Base-by-base conservation (phyloP, 2,888 invertebrate genomes). In the Petrophora chlorosata region DNA sequence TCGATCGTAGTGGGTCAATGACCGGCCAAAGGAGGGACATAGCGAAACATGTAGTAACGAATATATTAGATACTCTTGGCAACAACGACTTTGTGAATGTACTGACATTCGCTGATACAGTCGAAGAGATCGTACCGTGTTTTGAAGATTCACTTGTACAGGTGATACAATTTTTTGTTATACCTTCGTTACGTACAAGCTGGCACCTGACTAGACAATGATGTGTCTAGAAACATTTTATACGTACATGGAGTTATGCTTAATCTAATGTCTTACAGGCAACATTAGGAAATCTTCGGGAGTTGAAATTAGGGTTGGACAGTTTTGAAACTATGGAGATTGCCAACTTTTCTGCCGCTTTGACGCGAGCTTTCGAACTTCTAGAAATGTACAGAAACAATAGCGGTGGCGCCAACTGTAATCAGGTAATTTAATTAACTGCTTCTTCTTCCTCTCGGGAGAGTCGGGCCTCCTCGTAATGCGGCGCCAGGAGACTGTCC, bases 31-130 rank as follows among this genome's bases (percentile, higher is more conserved):
- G 95, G 63, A 93, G 96, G 70, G 97, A 98, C 85, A 98, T 99
- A 63, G 98, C 98, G 41, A 93, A 94, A 79, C 95, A 95, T 76
- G 95, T 96, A 28, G 95, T 95, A 52, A 94, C 94, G 53, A 96
- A 95, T 67, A 98, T 99, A 61, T 91, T 99, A 60, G 98, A 99
- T 70, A 99, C 99, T 0, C 93, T 99, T 26, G 98, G 97, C 36
- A 98, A 98, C 82, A 98, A 99, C 84, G 99, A 99, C 85, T 99
- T 97, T 89, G 98, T 99, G 66, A 99, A 99, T 80, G 96, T 99
- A 61, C 95, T 97, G 87, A 95, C 95, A 75, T 99, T 99, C 91
- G 95, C 96, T 61, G 94, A 95, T 67, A 92, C 93, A 30, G 95
- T 95, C 0, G 94, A 95, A 63, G 93, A 94, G 71, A 93, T 96